A percentile compares a stretch with the other conserved stretches of the same genome.
Evolutionary conservation across 1,140 invertebrate species (phyloP).

Genomic region (Anoplolepis gracilipes): DNA sequence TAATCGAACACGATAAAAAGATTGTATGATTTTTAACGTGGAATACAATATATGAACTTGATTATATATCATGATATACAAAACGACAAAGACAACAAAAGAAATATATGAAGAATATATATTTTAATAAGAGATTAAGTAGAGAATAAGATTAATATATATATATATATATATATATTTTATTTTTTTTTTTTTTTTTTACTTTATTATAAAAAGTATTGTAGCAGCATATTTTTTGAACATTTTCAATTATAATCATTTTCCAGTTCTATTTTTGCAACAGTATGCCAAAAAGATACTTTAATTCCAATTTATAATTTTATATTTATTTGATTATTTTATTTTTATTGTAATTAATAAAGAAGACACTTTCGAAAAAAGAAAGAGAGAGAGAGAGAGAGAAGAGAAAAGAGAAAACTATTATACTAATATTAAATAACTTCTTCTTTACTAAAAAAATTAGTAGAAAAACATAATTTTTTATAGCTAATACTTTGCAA

Average conservation of each 20-base stretch:
- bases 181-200: too few relatives aligned
- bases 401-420: background rate
- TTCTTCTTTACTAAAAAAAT: background rate
- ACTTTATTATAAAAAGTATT: background rate
- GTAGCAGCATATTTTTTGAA: background rate
- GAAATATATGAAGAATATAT: background rate
- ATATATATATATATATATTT: background rate
- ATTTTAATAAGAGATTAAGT: background rate
- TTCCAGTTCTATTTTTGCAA: background rate
- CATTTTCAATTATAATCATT: constrained; percentile 2
- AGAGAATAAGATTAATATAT: too few relatives aligned
- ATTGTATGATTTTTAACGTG: too few relatives aligned
- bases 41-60: background rate
- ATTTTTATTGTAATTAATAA: background rate
- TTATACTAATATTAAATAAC: background rate
- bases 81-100: background rate
- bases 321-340: background rate
- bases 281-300: background rate
- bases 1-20: background rate
- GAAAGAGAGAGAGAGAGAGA: too few relatives aligned
- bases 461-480: background rate
- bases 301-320: background rate
- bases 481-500: background rate
- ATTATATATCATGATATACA: background rate
- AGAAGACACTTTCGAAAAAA: background rate